Conservation (phyloP, 2,113 vertebrate genomes). For the Ailuropoda melanoleuca region DNA sequence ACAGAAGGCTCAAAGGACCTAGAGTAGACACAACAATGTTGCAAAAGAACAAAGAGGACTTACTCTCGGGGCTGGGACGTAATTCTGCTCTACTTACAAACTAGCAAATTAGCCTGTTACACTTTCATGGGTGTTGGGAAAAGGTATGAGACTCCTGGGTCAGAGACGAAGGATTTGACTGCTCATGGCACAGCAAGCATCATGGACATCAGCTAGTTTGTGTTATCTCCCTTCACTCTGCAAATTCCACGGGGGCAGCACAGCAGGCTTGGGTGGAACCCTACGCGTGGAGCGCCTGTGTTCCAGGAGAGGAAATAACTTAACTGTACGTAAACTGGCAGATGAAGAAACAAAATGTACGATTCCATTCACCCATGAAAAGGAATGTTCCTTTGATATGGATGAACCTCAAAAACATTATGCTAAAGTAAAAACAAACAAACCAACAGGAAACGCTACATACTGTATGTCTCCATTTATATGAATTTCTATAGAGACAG, state of each 20-base stretch:
- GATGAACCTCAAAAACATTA: not conserved
- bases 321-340: not conserved
- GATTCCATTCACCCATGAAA: not conserved
- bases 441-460: not conserved
- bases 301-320: not conserved
- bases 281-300: not conserved
- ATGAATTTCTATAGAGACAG: not conserved
- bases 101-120: not conserved
- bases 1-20: not conserved
- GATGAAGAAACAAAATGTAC: not conserved
- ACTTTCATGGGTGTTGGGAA: not conserved
- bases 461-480: not conserved
- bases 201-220: not conserved
- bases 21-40: not conserved
- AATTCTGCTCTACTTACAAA: not conserved
- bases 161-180: not conserved
- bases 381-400: not conserved
- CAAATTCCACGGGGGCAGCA: not conserved
- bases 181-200: not conserved
- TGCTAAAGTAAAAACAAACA: not conserved
- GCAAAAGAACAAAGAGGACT: not conserved
- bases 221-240: not conserved
- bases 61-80: not conserved
- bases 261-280: not conserved
- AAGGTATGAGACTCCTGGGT: not conserved